Conservation (phyloP, 2,888 invertebrate species). For the Nymphalis urticae region DNA sequence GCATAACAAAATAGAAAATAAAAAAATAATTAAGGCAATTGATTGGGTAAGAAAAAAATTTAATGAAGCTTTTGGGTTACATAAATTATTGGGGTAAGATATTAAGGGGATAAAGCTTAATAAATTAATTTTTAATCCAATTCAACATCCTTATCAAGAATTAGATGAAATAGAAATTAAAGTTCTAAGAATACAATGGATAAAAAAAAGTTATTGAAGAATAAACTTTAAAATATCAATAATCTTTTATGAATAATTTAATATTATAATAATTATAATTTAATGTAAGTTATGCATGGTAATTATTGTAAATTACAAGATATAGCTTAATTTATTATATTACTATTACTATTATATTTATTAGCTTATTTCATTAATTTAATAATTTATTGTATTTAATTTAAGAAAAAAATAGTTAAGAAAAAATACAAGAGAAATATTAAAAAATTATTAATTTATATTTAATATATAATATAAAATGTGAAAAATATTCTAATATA, state of each 20-base stretch:
- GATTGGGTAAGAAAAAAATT: slow-evolving; percentile 58
- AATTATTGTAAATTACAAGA: slow-evolving; percentile 82
- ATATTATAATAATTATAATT: not conserved
- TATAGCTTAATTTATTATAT: slow-evolving; percentile 84
- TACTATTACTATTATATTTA: slow-evolving; percentile 61
- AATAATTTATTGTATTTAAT: no score
- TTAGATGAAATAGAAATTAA: slow-evolving; percentile 65
- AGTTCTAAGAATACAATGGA: slow-evolving; percentile 69
- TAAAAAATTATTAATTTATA: slow-evolving; percentile 20
- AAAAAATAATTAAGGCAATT: no score
- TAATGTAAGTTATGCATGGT: no score
- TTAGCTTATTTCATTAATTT: no score
- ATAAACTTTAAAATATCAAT: slow-evolving; percentile 44
- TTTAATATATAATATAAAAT: slow-evolving; percentile 44
- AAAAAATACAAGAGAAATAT: not conserved
- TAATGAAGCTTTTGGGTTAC: slow-evolving; percentile 74
- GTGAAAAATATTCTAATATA: slow-evolving; percentile 46
- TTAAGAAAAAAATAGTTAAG: no score
- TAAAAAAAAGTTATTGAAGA: slow-evolving; percentile 57
- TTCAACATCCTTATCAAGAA: slow-evolving; percentile 77
- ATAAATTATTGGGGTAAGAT: slow-evolving; percentile 71
- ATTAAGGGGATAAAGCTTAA: slow-evolving; percentile 83
- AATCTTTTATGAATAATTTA: not conserved
- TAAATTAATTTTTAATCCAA: slow-evolving; percentile 84
- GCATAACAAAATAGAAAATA: no score